Conservation (phyloP, 1,140 invertebrate genomes). For the Drosophila albomicans region DNA sequence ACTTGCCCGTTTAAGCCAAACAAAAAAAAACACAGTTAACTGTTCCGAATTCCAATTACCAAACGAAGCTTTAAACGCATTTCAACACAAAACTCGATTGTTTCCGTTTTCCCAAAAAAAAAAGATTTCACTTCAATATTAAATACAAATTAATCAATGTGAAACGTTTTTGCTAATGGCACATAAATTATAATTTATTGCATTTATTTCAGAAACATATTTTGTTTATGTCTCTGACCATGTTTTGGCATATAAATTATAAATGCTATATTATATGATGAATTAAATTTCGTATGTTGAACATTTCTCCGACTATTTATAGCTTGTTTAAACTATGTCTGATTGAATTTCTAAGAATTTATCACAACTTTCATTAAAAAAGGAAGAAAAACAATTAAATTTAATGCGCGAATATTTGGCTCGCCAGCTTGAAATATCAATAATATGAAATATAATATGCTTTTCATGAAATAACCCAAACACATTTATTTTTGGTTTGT, state of each 20-base stretch:
- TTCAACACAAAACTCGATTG: neutral
- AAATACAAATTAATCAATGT: neutral
- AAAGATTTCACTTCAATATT: neutral
- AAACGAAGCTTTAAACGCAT: slow-evolving; percentile 8
- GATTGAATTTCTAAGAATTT: neutral
- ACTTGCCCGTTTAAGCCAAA: slow-evolving; percentile 11
- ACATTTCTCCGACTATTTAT: neutral
- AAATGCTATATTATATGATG: neutral
- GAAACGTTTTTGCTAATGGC: neutral
- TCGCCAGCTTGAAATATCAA: neutral
- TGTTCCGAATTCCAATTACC: slow-evolving; percentile 25
- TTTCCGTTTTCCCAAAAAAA: slow-evolving; percentile 2
- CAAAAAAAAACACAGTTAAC: neutral
- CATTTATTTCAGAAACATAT: neutral
- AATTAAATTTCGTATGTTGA: no score
- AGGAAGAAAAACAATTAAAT: neutral
- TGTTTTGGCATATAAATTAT: neutral
- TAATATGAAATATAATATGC: slow-evolving; percentile 1
- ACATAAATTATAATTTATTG: neutral
- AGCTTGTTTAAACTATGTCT: neutral
- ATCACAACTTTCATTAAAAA: neutral
- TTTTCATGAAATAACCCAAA: neutral
- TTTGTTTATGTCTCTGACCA: neutral
- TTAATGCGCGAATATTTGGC: neutral
- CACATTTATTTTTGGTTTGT: neutral